Percentiles rank a stretch among this genome's conserved stretches.
These are phyloP conservation scores for Eupithecia inturbata DNA, from an alignment of 2,888 invertebrate genomes.

Conservation along the genomic window DNA sequence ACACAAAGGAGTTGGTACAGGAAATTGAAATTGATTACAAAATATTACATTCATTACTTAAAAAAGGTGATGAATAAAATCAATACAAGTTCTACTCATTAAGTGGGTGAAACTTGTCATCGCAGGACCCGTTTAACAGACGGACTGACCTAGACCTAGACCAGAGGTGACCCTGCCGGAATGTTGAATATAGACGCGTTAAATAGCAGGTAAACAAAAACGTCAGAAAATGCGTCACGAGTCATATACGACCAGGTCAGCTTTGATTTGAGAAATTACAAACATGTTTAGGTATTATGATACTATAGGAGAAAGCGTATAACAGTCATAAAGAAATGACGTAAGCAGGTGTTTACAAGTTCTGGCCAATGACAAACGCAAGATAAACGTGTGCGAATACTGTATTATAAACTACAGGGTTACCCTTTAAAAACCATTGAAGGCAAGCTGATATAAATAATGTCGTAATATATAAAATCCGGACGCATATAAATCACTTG, in stretches of 20 bases:
- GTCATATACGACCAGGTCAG: background rate
- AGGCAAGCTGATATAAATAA: background rate
- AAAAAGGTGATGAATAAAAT: background rate
- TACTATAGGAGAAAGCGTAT: constrained; percentile 2
- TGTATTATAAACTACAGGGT: background rate
- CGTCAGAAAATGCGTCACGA: constrained; percentile 24
- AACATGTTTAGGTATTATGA: background rate
- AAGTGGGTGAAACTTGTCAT: constrained; percentile 21
- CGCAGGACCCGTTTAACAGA: constrained; percentile 26
- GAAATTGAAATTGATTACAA: background rate
- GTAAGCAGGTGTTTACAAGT: background rate
- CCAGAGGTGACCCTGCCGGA: constrained; percentile 39
- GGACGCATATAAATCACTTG: background rate
- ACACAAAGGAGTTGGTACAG: background rate
- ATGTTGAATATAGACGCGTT: constrained; percentile 39
- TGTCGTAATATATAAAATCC: background rate
- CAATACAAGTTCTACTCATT: constrained; percentile 25
- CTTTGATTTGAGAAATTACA: constrained; percentile 8
- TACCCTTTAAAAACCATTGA: background rate
- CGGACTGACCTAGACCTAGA: constrained; percentile 40
- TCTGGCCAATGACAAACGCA: background rate
- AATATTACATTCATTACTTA: background rate
- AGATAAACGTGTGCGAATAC: background rate
- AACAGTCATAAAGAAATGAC: background rate
- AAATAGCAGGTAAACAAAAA: constrained; percentile 36